phyloP scores from a whole-genome alignment of 1,140 invertebrate genomes.

The Caenorhabditis inopinata region DNA sequence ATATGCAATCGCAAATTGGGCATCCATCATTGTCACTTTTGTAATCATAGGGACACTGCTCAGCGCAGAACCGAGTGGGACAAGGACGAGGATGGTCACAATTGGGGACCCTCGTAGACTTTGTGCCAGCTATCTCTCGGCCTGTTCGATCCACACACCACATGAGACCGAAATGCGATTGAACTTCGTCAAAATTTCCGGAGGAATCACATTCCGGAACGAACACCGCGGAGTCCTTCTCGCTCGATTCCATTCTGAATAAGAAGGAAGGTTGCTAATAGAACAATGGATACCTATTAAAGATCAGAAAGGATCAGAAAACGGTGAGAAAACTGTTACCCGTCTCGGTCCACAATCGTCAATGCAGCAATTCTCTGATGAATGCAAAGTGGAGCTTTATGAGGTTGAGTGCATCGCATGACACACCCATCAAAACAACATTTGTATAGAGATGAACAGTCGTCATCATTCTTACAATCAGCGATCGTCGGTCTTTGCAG shows the following conservation, averaged over 20 bases:
- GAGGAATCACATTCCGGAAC: constrained; percentile 47
- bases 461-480: constrained; percentile 25
- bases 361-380: constrained; percentile 37
- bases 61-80: constrained; percentile 46
- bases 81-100: constrained; percentile 54
- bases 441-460: constrained; percentile 44
- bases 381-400: constrained; percentile 36
- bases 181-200: constrained; percentile 51
- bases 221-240: constrained; percentile 30
- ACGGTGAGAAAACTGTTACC: too few relatives aligned
- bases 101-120: constrained; percentile 49
- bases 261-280: background rate
- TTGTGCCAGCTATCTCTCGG: constrained; percentile 50
- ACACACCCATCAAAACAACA: constrained; percentile 61
- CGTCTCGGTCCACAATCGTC: background rate
- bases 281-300: too few relatives aligned
- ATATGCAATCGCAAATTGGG: constrained; percentile 49
- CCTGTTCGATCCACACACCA: constrained; percentile 57
- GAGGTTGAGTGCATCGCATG: constrained; percentile 43
- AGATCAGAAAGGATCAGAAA: too few relatives aligned
- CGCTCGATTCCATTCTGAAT: background rate
- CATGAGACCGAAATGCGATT: constrained; percentile 41
- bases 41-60: constrained; percentile 50
- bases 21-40: constrained; percentile 51
- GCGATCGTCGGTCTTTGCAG: background rate